These are phyloP conservation scores for Scylla paramamosain DNA, from an alignment of 1,140 invertebrate species.

Conservation along the genomic window DNA sequence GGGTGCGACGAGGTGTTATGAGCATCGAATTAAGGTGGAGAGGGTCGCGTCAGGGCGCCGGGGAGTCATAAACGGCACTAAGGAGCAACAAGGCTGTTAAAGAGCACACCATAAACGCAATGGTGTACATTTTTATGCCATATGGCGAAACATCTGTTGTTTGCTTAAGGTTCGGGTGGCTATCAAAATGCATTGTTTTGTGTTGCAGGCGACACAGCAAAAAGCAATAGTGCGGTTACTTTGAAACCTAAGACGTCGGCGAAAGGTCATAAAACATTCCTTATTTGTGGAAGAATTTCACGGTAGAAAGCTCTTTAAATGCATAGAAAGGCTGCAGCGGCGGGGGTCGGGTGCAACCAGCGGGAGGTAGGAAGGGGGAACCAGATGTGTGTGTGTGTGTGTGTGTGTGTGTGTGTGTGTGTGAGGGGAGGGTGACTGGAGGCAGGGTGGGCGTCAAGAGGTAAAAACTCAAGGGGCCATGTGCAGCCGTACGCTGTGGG, in stretches of 20 bases:
- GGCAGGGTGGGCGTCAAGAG: neutral
- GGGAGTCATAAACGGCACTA: neutral
- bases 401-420: neutral
- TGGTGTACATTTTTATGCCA: neutral
- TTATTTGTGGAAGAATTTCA: neutral
- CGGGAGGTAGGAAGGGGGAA: slow-evolving; percentile 24
- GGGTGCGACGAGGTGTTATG: neutral
- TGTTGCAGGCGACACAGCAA: neutral
- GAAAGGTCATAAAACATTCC: neutral
- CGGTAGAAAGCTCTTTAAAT: neutral
- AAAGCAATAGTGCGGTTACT: neutral
- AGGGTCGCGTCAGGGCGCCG: neutral
- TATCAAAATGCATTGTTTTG: neutral
- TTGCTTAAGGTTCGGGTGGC: neutral
- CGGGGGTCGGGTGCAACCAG: neutral
- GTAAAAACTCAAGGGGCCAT: neutral
- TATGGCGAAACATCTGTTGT: neutral
- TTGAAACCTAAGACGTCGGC: neutral
- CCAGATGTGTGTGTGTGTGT: neutral
- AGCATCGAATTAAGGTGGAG: neutral
- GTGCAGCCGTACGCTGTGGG: neutral
- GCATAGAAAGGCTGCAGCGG: neutral
- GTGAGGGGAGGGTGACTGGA: neutral
- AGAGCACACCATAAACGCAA: neutral
- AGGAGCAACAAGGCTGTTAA: neutral